Base-by-base conservation (phyloP, 2,113 vertebrate species). In the Morone chrysops region DNA sequence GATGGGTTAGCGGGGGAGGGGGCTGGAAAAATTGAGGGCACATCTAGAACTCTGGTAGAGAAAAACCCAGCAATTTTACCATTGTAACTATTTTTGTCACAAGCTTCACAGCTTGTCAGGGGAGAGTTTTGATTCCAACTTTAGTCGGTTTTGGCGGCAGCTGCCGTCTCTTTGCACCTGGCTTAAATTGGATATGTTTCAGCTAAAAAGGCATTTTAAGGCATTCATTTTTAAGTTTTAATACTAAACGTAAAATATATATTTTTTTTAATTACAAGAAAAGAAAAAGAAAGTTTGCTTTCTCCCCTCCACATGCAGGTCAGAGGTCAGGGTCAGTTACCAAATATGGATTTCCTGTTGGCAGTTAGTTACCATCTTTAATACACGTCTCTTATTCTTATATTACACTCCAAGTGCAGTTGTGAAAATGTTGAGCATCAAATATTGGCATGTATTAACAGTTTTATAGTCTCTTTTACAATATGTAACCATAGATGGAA, bases 11-110 rank as follows among this genome's bases (percentile, higher is more conserved):
- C 8, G 8, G 6, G 43, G 9, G 43, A 16, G 16, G 50, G 40
- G 70, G 40, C 41, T 68, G 43, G 31, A 14, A 56, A 38, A 61
- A 71, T 2, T 63, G 71, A 65, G 73, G 60, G 56, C 76, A 78
- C 61, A 51, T 62, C 47, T 73, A 54, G 45, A 73, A 11, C 8
- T n/a, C 50, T 41, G 67, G 40, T 57, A 60, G 16, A 77, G 17
- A 57, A 13, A 76, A 65, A 48, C 25, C 25, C 16, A 36, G 41
- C 20, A 17, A 48, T 53, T 41, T 62, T 18, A 70, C 36, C 50
- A 22, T 11, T 0, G 3, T 3, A 9, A 63, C 70, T 68, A 65
- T 78, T 69, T 63, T 72, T 25, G n/a, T 68, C 74, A 45, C 31
- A 5, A 18, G 56, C 31, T n/a, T 54, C 48, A 9, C 68, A 62